Evolutionary conservation across 2,888 invertebrate species (phyloP).

Genomic region (Phasia obesa): DNA sequence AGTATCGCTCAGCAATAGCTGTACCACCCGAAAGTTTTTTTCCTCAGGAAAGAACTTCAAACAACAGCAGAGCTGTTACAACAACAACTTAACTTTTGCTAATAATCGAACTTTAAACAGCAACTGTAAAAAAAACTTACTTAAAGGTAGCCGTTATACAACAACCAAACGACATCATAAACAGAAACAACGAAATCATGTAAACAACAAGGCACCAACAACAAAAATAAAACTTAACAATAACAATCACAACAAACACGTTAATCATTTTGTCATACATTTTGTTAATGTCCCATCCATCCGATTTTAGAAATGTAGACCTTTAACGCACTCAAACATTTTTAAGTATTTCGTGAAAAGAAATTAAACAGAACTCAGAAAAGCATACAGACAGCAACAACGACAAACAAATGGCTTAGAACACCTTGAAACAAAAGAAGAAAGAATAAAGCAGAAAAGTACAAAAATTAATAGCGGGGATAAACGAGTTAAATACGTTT

Average conservation of each 20-base stretch:
- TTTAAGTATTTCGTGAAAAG: constrained; percentile 63
- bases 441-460: constrained; percentile 50
- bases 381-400: constrained; percentile 35
- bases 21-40: too few species aligned
- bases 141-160: constrained; percentile 1
- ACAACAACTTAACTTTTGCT: constrained; percentile 29
- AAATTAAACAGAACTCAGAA: constrained; percentile 58
- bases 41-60: too few species aligned
- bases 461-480: constrained; percentile 47
- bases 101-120: constrained; percentile 55
- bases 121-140: constrained; percentile 42
- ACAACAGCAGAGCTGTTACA: too few species aligned
- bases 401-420: constrained; percentile 44
- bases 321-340: constrained; percentile 43
- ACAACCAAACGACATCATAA: not conserved
- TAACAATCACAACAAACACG: constrained; percentile 28
- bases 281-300: constrained; percentile 18
- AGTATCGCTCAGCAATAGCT: too few species aligned
- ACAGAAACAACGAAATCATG: constrained; percentile 44
- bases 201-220: constrained; percentile 61
- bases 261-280: constrained; percentile 46
- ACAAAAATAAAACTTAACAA: constrained; percentile 25
- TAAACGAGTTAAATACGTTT: constrained; percentile 75
- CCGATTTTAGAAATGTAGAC: constrained; percentile 54
- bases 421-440: constrained; percentile 49